Base-by-base conservation (phyloP, 2,888 invertebrate genomes). In the Agrotis segetum region DNA sequence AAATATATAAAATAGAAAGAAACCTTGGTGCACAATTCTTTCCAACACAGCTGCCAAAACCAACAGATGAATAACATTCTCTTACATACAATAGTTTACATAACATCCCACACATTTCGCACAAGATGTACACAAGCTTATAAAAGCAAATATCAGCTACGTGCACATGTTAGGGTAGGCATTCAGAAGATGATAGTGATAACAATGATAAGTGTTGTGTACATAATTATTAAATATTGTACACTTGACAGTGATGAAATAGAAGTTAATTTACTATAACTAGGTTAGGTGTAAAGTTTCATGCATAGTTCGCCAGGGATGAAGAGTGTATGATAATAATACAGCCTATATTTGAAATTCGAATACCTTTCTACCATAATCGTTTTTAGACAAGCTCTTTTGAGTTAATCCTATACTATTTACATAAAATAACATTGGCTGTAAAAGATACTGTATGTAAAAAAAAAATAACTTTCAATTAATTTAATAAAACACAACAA, bases 151-250 rank as follows among this genome's bases (percentile, higher is more conserved):
- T 66, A 62, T 3, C 7, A 56, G 68, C 50, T 74, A 62, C 44
- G 19, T 71, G 58, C 66, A 71, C 74, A 69, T 47, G 21, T 59
- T 52, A 62, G 61, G 40, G 58, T 53, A 75, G 40, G 59, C 53
- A 7, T 67, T 76, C 52, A 64, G 47, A 58, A 76, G 59, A 73
- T 74, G 69, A 74, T 74, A 76, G 24, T 71, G 68, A 77, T 62
- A 65, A 56, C 46, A 78, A 63, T 69, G 65, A 71, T 59, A 74
- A 55, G 50, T 44, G n/a, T 52, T 53, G 59, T 44, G 55, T 66
- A 55, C 29, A 44, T 62, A 66, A 63, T 58, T 50, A 59, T 58
- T 58, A 59, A 67, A 65, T 21, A 34, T 9, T 34, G 7, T 68
- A 19, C 13, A 67, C 49, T 70, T 58, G 46, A 70, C 19, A 60